These are phyloP conservation scores for Probosciger aterrimus DNA, from an alignment of 2,113 vertebrate genomes.

Conservation along the genomic window DNA sequence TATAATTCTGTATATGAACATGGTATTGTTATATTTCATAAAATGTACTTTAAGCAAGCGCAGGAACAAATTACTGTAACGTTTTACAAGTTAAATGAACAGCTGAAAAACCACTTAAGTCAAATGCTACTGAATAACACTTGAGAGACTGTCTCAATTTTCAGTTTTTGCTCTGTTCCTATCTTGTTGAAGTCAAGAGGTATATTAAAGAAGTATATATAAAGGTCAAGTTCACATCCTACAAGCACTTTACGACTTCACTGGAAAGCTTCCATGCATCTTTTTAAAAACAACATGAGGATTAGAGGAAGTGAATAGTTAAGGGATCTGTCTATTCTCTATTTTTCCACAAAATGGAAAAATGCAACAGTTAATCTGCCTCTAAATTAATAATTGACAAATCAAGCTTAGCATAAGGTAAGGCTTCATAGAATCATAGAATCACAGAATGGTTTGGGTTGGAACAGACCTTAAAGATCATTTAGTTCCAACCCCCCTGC, in stretches of 20 bases:
- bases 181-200: neutral
- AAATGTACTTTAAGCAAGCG: neutral
- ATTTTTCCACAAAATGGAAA: neutral
- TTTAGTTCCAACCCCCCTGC: neutral
- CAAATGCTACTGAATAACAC: neutral
- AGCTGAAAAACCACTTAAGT: neutral
- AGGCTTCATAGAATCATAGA: neutral
- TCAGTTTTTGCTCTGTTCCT: neutral
- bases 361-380: neutral
- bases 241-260: neutral
- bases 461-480: neutral
- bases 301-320: neutral
- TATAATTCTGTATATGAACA: neutral
- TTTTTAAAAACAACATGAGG: neutral
- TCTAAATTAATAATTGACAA: neutral
- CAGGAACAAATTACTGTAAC: neutral
- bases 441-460: neutral
- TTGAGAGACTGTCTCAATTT: neutral
- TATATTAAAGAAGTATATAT: neutral
- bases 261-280: neutral
- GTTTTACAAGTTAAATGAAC: neutral
- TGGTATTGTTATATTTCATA: neutral
- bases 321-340: neutral
- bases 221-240: neutral
- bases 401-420: neutral